Percentiles rank a stretch among this genome's conserved stretches.
Conservation (phyloP, 1,140 invertebrate genomes). For the Heliconius himera region DNA sequence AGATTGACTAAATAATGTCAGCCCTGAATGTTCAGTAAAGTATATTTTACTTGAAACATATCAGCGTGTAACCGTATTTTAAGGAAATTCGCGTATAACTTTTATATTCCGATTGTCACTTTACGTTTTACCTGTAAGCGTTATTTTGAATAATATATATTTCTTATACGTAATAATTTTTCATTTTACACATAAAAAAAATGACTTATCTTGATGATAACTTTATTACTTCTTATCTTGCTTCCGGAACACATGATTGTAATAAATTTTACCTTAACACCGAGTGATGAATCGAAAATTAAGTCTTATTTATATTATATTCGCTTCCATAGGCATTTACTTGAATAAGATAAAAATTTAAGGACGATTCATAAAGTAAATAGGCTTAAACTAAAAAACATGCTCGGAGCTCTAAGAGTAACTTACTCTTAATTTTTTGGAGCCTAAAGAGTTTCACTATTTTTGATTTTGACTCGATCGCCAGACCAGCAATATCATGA, state of each 20-base stretch:
- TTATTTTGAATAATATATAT: neutral
- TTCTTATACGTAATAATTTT: neutral
- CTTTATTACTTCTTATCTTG: neutral
- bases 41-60: conserved; percentile 45
- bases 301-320: too few species aligned
- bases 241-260: neutral
- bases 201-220: neutral
- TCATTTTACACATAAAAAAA: neutral
- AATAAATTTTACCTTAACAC: neutral
- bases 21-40: conserved; percentile 38
- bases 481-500: too few species aligned
- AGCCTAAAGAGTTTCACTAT: too few species aligned
- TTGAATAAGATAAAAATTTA: too few species aligned
- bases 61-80: conserved; percentile 49
- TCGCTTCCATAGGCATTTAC: too few species aligned
- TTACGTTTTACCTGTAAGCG: neutral
- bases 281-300: too few species aligned
- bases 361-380: too few species aligned
- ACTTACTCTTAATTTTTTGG: too few species aligned
- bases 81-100: conserved; percentile 61
- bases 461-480: too few species aligned
- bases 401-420: too few species aligned
- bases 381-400: too few species aligned
- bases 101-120: conserved; percentile 49
- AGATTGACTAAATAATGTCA: neutral